Percentiles rank a stretch among this genome's conserved stretches.
Conservation (phyloP, 2,113 vertebrate species). For the Python bivittatus region DNA sequence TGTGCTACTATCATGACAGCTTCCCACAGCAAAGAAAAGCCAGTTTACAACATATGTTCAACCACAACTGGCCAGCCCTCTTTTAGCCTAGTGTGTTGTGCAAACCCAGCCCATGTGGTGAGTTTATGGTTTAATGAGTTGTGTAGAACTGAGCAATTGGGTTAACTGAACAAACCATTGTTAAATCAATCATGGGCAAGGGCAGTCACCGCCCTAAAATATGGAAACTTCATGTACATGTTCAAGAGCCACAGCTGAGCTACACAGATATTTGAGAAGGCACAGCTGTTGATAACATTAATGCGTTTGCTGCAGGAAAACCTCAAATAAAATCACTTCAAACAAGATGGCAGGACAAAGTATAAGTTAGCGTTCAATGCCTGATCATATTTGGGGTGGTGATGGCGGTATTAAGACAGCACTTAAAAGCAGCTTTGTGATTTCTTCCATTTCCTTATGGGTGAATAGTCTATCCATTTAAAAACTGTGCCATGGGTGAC, state of each 20-base stretch:
- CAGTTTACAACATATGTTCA: neutral
- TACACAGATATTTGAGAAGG: neutral
- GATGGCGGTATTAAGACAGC: neutral
- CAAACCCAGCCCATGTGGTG: neutral
- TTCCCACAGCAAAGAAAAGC: neutral
- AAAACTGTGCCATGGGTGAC: neutral
- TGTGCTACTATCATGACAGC: neutral
- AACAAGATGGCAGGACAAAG: neutral
- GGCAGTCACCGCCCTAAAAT: neutral
- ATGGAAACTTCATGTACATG: neutral
- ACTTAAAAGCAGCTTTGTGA: neutral
- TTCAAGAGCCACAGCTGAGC: neutral
- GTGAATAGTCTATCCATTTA: neutral
- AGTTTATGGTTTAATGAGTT: neutral
- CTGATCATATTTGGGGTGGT: neutral
- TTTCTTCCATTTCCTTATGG: neutral
- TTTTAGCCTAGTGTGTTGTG: too few species aligned
- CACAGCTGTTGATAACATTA: neutral
- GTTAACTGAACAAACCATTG: neutral
- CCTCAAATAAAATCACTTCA: neutral
- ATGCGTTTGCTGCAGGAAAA: neutral
- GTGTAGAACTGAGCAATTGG: neutral
- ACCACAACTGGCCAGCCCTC: neutral
- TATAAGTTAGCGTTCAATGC: neutral
- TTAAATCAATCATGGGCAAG: neutral